These are phyloP conservation scores for Leptinotarsa lineolata DNA, from an alignment of 1,140 invertebrate genomes.

Conservation along the genomic window DNA sequence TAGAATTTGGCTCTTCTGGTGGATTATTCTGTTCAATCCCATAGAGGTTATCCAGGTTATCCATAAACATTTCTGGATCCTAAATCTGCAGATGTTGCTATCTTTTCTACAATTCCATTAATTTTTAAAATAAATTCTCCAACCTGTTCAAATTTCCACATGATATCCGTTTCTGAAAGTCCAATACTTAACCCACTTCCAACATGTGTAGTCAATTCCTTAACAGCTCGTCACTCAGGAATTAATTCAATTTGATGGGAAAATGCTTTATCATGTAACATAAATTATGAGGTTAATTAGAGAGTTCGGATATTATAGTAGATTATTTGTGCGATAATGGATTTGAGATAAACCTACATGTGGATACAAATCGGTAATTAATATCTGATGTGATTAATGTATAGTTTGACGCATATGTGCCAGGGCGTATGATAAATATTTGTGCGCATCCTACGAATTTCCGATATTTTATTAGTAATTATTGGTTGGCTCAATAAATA, in stretches of 20 bases:
- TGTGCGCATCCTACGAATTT: background rate
- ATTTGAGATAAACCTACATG: slow-evolving; percentile 1
- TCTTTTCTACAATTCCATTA: too few species aligned
- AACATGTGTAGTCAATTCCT: background rate
- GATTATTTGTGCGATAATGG: slow-evolving; percentile 5
- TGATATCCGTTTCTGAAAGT: too few species aligned
- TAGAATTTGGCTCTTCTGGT: too few species aligned
- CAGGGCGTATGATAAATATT: background rate
- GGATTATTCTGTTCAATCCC: too few species aligned
- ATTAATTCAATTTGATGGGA: slow-evolving; percentile 1
- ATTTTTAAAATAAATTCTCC: too few species aligned
- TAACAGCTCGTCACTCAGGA: background rate
- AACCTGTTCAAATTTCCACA: too few species aligned
- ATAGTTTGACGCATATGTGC: background rate
- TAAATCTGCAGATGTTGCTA: too few species aligned
- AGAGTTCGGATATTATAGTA: background rate
- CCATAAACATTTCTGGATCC: too few species aligned
- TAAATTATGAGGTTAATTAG: slow-evolving; percentile 3
- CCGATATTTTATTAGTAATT: background rate
- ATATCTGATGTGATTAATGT: background rate
- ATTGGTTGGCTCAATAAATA: background rate
- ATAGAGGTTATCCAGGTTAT: too few species aligned
- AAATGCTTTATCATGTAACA: slow-evolving; percentile 8
- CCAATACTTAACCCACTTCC: too few species aligned
- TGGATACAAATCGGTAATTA: background rate